Conservation (phyloP, 2,797 vertebrate species). For the Dryobates pubescens region DNA sequence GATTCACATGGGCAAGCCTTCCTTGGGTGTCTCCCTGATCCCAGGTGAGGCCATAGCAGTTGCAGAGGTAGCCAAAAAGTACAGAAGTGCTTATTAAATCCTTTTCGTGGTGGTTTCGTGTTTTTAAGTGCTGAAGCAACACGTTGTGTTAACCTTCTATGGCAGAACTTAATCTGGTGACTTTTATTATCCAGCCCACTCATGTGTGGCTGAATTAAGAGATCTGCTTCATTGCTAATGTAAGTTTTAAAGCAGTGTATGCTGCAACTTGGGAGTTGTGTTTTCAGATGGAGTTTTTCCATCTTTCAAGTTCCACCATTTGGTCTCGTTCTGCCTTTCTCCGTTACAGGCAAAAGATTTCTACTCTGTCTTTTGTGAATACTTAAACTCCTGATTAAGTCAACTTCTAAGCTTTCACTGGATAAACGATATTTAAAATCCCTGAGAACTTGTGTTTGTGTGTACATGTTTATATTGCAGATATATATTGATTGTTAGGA, state of each 20-base stretch:
- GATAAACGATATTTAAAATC: background rate
- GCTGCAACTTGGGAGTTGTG: background rate
- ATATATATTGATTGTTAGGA: background rate
- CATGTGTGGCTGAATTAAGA: background rate
- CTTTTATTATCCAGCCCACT: background rate
- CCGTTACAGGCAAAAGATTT: background rate
- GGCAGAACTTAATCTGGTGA: background rate
- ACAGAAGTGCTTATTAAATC: background rate
- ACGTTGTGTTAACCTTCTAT: background rate
- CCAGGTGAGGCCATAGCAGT: fast-evolving
- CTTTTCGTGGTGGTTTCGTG: background rate
- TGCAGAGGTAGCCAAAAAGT: background rate
- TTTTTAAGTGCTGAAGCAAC: background rate
- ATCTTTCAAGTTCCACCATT: background rate
- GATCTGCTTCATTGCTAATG: background rate
- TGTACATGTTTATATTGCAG: background rate
- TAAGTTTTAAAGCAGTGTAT: background rate
- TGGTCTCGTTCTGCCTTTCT: background rate
- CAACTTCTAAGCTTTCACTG: background rate
- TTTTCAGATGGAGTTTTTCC: background rate
- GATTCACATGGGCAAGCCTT: background rate
- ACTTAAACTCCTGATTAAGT: background rate
- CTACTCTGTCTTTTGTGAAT: fast-evolving
- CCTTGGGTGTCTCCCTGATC: background rate
- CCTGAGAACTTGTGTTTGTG: background rate